phyloP scores from a whole-genome alignment of 1,140 invertebrate species.

The Bilobella aurantiaca region DNA sequence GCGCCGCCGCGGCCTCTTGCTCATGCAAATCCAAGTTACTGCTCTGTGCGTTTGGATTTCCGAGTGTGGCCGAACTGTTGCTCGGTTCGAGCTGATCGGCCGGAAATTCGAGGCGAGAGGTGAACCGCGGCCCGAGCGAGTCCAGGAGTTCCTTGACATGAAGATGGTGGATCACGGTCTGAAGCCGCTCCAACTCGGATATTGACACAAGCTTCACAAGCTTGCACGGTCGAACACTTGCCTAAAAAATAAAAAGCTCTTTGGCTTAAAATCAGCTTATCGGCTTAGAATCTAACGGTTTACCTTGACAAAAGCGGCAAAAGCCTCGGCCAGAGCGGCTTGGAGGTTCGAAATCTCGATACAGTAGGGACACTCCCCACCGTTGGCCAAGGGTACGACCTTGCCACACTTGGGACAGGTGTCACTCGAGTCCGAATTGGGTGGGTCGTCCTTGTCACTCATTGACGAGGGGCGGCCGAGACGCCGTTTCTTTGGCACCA shows the following conservation, averaged over 20 bases:
- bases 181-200: slow-evolving; percentile 48
- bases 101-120: slow-evolving; percentile 20
- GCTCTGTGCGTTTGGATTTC: neutral
- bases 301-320: slow-evolving; percentile 26
- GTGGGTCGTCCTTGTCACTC: slow-evolving; percentile 33
- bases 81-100: neutral
- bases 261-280: neutral
- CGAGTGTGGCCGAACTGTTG: neutral
- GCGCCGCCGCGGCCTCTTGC: neutral
- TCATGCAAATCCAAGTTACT: neutral
- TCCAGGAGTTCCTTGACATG: slow-evolving; percentile 39
- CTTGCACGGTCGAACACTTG: slow-evolving; percentile 43
- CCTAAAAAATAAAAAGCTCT: slow-evolving; percentile 37
- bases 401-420: slow-evolving; percentile 29
- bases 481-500: slow-evolving; percentile 43
- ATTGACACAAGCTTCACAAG: slow-evolving; percentile 41
- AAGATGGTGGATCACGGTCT: slow-evolving; percentile 46
- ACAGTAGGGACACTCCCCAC: slow-evolving; percentile 25
- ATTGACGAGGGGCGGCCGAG: slow-evolving; percentile 35
- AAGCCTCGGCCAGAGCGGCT: slow-evolving; percentile 27
- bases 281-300: too few species aligned
- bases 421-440: neutral
- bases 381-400: slow-evolving; percentile 2
- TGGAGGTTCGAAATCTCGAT: slow-evolving; percentile 15
- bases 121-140: slow-evolving; percentile 36